These are phyloP conservation scores for Ochotona curzoniae DNA, from an alignment of 2,113 vertebrate species.

Conservation along the genomic window DNA sequence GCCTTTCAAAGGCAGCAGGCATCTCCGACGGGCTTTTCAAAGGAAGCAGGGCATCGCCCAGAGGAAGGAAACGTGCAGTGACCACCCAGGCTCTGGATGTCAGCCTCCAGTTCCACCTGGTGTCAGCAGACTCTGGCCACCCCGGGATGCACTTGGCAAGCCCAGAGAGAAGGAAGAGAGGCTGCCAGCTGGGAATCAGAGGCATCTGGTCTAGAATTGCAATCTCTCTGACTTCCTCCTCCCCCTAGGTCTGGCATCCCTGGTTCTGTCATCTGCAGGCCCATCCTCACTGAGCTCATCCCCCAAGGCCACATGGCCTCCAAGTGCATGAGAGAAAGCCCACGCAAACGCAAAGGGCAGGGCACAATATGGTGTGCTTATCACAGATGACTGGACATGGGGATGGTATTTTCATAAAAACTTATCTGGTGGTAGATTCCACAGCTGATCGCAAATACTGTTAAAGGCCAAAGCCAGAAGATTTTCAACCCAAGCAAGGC, in stretches of 20 bases:
- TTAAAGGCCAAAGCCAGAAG: not conserved
- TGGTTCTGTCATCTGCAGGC: not conserved
- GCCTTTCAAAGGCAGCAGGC: not conserved
- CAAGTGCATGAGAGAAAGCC: too few species aligned
- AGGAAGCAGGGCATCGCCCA: not conserved
- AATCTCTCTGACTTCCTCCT: not conserved
- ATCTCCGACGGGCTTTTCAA: not conserved
- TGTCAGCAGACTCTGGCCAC: not conserved
- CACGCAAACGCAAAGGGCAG: fast-evolving
- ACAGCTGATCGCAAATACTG: not conserved
- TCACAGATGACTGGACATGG: not conserved
- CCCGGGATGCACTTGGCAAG: fast-evolving
- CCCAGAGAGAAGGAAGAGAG: not conserved
- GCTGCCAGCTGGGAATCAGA: fast-evolving
- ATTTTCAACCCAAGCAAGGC: not conserved
- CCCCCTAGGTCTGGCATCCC: too few species aligned
- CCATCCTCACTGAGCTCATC: not conserved
- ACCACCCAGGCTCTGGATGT: constrained; percentile 26
- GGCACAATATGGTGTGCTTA: too few species aligned
- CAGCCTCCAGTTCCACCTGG: not conserved
- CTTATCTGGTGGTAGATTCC: not conserved
- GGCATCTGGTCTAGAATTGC: not conserved
- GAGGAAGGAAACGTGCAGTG: not conserved
- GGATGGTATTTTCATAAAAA: not conserved
- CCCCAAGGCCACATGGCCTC: too few species aligned